These are phyloP conservation scores for Drosophila ironensis DNA, from an alignment of 1,140 invertebrate genomes.

Conservation along the genomic window DNA sequence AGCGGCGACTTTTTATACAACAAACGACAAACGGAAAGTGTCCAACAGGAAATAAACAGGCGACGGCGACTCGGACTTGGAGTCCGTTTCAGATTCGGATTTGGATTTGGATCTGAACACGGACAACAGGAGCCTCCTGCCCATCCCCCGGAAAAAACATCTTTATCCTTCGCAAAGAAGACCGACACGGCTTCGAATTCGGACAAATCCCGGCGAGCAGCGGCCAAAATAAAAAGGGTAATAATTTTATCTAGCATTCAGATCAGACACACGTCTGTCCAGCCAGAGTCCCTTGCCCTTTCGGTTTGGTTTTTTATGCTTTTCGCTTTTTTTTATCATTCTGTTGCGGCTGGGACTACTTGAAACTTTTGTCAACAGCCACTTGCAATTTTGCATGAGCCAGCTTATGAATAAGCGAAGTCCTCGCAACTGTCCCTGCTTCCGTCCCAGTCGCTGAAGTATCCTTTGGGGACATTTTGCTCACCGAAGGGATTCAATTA, in stretches of 20 bases:
- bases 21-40: constrained; percentile 81
- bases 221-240: constrained; percentile 78
- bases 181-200: constrained; percentile 40
- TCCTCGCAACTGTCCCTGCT: constrained; percentile 1
- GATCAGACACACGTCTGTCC: constrained; percentile 79
- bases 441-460: background rate
- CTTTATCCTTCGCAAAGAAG: constrained; percentile 9
- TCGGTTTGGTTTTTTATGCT: constrained; percentile 4
- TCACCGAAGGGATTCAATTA: constrained; percentile 58
- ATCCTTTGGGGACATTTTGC: constrained; percentile 21
- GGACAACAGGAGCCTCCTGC: constrained; percentile 1
- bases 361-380: constrained; percentile 64
- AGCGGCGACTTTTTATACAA: constrained; percentile 70
- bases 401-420: constrained; percentile 54
- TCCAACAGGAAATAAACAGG: constrained; percentile 81
- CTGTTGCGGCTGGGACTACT: constrained; percentile 38
- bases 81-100: constrained; percentile 4
- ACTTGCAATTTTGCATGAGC: constrained; percentile 65
- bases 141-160: constrained; percentile 1
- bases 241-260: constrained; percentile 82
- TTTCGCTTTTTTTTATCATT: constrained; percentile 23
- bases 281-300: constrained; percentile 16
- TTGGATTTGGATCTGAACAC: constrained; percentile 23
- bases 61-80: constrained; percentile 45
- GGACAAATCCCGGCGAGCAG: constrained; percentile 46